Evolutionary conservation across 2,113 vertebrate genomes (phyloP).

Genomic region (Mobula birostris): DNA sequence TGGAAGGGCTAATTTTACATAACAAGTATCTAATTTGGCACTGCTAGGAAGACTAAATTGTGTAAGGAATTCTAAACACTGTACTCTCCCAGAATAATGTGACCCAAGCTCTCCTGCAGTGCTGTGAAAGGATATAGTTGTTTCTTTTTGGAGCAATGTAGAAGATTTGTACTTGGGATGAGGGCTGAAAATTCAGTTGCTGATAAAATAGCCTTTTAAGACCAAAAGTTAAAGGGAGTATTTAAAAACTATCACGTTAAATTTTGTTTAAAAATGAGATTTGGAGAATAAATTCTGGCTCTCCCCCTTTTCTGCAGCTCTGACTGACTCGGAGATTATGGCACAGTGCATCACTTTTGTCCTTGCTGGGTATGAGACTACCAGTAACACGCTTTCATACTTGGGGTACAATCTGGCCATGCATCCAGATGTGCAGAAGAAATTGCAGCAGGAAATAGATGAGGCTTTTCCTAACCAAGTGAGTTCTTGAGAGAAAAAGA

Average conservation of each 20-base stretch:
- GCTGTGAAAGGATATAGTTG: no score
- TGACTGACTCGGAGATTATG: conserved; percentile 65
- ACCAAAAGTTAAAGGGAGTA: neutral
- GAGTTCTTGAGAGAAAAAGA: neutral
- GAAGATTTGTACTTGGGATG: no score
- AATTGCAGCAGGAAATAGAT: conserved; percentile 63
- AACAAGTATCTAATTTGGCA: neutral
- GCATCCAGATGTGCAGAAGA: conserved; percentile 56
- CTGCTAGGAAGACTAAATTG: no score
- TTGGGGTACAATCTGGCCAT: conserved; percentile 59
- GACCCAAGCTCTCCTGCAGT: no score
- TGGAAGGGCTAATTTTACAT: no score
- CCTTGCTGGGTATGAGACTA: conserved; percentile 69
- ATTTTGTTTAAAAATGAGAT: neutral
- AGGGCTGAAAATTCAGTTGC: no score
- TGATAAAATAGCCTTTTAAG: no score
- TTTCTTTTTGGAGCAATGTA: no score
- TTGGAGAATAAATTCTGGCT: neutral
- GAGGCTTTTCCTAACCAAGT: conserved; percentile 60
- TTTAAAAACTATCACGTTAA: neutral
- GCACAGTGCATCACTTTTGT: conserved; percentile 65
- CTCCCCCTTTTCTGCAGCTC: conserved; percentile 48
- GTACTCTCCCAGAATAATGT: no score
- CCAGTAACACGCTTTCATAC: conserved; percentile 56
- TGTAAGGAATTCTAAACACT: no score